Percentiles rank a stretch among this genome's conserved stretches.
Conservation (phyloP, 2,113 vertebrate genomes). For the Stegostoma tigrinum region DNA sequence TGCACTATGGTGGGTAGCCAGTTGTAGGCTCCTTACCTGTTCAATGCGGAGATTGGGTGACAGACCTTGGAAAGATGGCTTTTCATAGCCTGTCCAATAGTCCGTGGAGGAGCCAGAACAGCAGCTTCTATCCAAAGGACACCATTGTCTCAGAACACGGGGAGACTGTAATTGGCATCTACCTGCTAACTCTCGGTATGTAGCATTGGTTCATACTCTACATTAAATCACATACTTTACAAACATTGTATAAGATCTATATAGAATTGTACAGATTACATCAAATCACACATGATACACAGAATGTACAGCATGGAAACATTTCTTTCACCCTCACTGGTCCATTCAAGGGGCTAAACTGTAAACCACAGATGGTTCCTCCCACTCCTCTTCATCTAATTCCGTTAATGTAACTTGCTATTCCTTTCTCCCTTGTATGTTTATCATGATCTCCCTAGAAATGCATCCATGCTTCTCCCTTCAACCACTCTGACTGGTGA, state of each 20-base stretch:
- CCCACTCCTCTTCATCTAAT: neutral
- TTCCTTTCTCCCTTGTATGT: neutral
- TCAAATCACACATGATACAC: neutral
- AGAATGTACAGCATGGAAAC: neutral
- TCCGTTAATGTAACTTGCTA: neutral
- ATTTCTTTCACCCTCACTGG: neutral
- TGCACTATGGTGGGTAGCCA: neutral
- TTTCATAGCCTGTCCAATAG: slow-evolving; percentile 58
- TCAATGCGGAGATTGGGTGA: slow-evolving; percentile 40
- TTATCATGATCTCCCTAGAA: neutral
- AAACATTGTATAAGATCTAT: neutral
- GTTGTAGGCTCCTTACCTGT: slow-evolving; percentile 41
- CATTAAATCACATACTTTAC: neutral
- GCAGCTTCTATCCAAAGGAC: slow-evolving; percentile 61
- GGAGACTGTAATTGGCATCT: slow-evolving; percentile 69
- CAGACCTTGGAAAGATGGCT: slow-evolving; percentile 55
- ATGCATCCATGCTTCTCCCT: neutral
- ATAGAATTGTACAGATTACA: neutral
- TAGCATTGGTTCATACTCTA: slow-evolving; percentile 33
- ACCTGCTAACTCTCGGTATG: slow-evolving; percentile 66
- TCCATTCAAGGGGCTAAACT: neutral
- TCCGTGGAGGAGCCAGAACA: slow-evolving; percentile 77
- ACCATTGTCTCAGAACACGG: slow-evolving; percentile 65
- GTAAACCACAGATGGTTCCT: neutral
- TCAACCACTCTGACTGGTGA: neutral